Base-by-base conservation (phyloP, 92 coral and sea anemone genomes). In the Zoanthus sansibaricus region DNA sequence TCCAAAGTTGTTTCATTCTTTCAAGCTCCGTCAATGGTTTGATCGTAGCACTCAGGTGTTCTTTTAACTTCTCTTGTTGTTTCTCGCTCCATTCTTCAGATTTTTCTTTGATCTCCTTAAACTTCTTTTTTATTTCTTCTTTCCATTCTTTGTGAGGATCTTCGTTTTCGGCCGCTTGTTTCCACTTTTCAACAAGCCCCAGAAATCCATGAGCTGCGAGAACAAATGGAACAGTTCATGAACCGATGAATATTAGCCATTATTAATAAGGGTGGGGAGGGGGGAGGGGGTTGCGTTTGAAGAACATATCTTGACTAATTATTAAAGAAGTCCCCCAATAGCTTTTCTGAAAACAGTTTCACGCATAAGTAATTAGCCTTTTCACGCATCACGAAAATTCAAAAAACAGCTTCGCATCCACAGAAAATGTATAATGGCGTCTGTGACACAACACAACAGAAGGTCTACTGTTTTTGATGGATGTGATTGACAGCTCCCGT, bases 121-220 rank as follows among this genome's bases (percentile, higher is more conserved):
- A 64, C 20, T 49, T 21, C 32, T 80, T 70, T 37, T 64, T 21
- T 5, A 80, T 20, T 4, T 66, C 52, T 4, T 6, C 73, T 47
- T 64, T 64, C 72, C 49, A 21, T 47, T 80, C 85, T 30, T 37
- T 42, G 15, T 47, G 20, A 7, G 8, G 25, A 32, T 14, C 12
- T 16, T 47, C 44, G 6, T 66, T 52, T 21, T 80, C 85, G 0
- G 7, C 75, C 0, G 6, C 18, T 4, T 80, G 21, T 32, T 80
- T 67, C 73, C 58, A 80, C 59, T 67, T 67, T 74, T 80, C 67
- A 13, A 67, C 33, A 46, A 64, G 47, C 44, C 21, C 75, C 59
- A 11, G 0, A 80, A 80, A 80, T 5, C 85, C 85, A 66, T 80
- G 32, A 80, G 85, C 85, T 80, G 85, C 31, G 17, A 64, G 4